Conservation (phyloP, 2,797 vertebrate species). For the Micromesistius poutassou region DNA sequence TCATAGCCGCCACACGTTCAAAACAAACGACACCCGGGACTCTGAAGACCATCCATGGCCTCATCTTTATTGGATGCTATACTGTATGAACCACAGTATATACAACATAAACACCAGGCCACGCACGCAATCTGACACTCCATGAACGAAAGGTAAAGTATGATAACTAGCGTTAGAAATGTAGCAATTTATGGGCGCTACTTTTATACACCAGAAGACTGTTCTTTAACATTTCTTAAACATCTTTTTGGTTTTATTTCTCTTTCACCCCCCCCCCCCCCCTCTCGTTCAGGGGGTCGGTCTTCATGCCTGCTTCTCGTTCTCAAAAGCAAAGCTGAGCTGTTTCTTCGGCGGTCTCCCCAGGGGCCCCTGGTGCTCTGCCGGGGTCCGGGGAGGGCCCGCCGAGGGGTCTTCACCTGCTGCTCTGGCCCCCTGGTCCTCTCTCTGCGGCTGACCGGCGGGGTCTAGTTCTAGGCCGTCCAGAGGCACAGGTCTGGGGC, state of each 20-base stretch:
- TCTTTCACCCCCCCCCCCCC: no score
- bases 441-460: neutral
- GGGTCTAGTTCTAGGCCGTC: neutral
- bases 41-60: constrained; percentile 20
- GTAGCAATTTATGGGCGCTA: neutral
- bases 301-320: constrained; percentile 39
- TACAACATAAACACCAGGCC: constrained; percentile 10
- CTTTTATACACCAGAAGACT: neutral
- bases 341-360: constrained; percentile 45
- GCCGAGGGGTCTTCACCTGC: constrained; percentile 12
- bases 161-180: neutral
- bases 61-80: constrained; percentile 34
- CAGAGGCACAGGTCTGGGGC: constrained; percentile 41
- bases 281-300: neutral
- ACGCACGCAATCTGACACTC: constrained; percentile 20
- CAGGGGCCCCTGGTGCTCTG: constrained; percentile 8
- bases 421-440: neutral
- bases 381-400: neutral
- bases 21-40: constrained; percentile 17
- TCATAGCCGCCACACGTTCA: constrained; percentile 13
- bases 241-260: constrained; percentile 6
- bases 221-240: neutral
- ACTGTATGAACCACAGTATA: constrained; percentile 27
- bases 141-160: constrained; percentile 16
- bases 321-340: constrained; percentile 55